phyloP scores from a whole-genome alignment of 2,113 vertebrate species.

The Bagarius yarrelli region DNA sequence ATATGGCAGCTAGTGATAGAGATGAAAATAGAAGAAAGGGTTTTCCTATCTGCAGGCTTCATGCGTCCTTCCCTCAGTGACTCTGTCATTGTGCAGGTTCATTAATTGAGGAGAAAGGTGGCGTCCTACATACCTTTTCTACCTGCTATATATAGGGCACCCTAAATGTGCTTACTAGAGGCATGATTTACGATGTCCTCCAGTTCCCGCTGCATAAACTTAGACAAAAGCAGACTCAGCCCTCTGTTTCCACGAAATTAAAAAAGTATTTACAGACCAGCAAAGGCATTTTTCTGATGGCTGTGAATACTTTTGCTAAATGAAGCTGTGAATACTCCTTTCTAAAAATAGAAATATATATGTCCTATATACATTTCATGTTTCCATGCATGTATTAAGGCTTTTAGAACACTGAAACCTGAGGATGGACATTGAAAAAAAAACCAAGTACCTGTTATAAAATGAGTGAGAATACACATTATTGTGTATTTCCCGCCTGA shows the following conservation, averaged over 20 bases:
- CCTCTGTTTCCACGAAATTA: conserved; percentile 31
- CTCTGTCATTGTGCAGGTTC: conserved; percentile 35
- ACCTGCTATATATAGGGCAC: conserved; percentile 48
- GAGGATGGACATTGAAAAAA: not conserved
- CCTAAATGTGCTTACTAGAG: conserved; percentile 54
- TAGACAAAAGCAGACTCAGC: conserved; percentile 20
- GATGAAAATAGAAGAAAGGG: conserved; percentile 23
- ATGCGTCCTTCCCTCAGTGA: conserved; percentile 38
- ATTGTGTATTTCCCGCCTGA: conserved; percentile 17
- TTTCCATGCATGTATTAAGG: not conserved
- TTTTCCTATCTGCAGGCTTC: conserved; percentile 36
- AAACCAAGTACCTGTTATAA: conserved; percentile 13
- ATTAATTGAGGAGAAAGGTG: conserved; percentile 50
- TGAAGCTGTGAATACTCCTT: too few species aligned
- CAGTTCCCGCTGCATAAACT: conserved; percentile 18
- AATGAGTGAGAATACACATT: conserved; percentile 10
- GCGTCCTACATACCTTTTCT: conserved; percentile 55
- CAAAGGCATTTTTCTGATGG: not conserved
- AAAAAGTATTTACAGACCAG: conserved; percentile 32
- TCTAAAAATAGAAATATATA: not conserved
- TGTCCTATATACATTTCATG: too few species aligned
- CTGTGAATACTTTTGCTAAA: not conserved
- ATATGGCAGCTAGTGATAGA: not conserved
- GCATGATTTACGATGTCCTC: conserved; percentile 52
- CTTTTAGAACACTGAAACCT: not conserved